Conservation (phyloP, 2,113 vertebrate genomes). For the Callaeas wilsoni region DNA sequence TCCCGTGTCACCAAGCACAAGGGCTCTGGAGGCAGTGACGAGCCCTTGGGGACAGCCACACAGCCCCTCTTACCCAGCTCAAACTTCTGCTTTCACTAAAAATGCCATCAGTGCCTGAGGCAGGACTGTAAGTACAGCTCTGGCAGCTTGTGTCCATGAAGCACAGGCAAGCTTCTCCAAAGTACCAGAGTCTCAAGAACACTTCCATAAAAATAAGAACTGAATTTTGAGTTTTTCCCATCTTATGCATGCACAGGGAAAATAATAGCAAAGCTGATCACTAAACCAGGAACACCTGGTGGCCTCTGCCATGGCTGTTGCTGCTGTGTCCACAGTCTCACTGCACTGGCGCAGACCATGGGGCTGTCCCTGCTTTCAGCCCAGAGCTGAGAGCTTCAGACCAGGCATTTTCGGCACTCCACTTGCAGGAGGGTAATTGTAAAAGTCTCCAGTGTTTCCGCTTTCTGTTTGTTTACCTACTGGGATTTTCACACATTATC, state of each 20-base stretch:
- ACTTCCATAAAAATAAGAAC: not conserved
- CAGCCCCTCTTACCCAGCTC: not conserved
- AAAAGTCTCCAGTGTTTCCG: not conserved
- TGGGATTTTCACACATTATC: constrained; percentile 52
- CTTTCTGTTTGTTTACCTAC: constrained; percentile 51
- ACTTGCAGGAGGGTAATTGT: not conserved
- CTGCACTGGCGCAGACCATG: accelerated
- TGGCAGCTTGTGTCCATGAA: not conserved
- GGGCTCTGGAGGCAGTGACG: not conserved
- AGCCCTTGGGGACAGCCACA: not conserved
- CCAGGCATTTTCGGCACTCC: not conserved
- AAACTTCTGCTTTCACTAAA: not conserved
- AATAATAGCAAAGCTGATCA: not conserved
- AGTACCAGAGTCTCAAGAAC: not conserved
- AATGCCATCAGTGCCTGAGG: not conserved
- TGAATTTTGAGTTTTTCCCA: not conserved
- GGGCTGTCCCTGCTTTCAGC: accelerated
- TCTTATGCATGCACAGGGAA: not conserved
- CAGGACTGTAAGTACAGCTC: not conserved
- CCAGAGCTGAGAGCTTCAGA: not conserved
- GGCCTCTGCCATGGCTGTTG: not conserved
- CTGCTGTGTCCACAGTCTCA: not conserved
- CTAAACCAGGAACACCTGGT: not conserved
- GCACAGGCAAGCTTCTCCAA: not conserved
- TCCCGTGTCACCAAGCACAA: not conserved